Conservation (phyloP, 1,140 invertebrate species). For the Drosophila ironensis region DNA sequence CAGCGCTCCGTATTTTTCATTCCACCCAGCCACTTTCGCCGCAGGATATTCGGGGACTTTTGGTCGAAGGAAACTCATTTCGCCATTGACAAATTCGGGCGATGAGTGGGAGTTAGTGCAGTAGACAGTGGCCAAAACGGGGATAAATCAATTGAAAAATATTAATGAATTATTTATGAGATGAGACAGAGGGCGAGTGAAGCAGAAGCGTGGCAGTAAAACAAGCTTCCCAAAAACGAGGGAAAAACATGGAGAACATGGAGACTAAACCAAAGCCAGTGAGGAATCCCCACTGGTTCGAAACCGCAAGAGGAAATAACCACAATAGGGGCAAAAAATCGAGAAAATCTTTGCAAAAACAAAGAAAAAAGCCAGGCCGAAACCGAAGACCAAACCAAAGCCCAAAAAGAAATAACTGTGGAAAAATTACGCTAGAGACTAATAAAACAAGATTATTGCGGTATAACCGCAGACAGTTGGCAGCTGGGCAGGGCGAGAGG, state of each 20-base stretch:
- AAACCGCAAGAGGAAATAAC: slow-evolving; percentile 34
- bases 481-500: background rate
- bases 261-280: slow-evolving; percentile 8
- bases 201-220: slow-evolving; percentile 12
- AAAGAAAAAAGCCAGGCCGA: slow-evolving; percentile 2
- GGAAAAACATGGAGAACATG: too few species aligned
- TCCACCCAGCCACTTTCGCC: background rate
- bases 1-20: background rate
- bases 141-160: slow-evolving; percentile 73
- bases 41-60: slow-evolving; percentile 31
- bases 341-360: background rate
- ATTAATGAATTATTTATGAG: slow-evolving; percentile 75
- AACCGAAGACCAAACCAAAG: slow-evolving; percentile 18
- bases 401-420: slow-evolving; percentile 47
- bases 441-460: slow-evolving; percentile 74
- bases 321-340: slow-evolving; percentile 13
- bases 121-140: slow-evolving; percentile 16
- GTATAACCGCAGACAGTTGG: slow-evolving; percentile 60
- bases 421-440: slow-evolving; percentile 70
- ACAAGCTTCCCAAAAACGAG: slow-evolving; percentile 11
- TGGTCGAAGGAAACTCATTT: slow-evolving; percentile 33
- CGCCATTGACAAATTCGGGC: slow-evolving; percentile 53
- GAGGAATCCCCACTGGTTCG: slow-evolving; percentile 12
- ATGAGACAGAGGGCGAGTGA: slow-evolving; percentile 27
- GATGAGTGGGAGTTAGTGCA: background rate